These are phyloP conservation scores for Microtus ochrogaster DNA, from an alignment of 2,113 vertebrate genomes.

Conservation along the genomic window DNA sequence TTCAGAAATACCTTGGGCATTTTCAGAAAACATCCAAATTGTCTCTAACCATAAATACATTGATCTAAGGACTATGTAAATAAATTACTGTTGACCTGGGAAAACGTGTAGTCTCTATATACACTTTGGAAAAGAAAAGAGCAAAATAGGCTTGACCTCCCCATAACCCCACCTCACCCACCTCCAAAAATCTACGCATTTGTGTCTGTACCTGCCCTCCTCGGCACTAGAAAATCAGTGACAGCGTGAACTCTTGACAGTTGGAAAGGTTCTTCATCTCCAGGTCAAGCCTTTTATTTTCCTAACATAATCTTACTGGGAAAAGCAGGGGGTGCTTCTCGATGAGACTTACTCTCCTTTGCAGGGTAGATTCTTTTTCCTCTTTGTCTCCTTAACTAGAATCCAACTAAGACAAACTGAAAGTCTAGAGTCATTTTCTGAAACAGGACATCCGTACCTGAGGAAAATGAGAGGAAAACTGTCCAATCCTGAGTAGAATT, in stretches of 20 bases:
- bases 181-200: not conserved
- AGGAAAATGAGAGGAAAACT: not conserved
- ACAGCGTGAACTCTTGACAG: constrained; percentile 40
- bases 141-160: not conserved
- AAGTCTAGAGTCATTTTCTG: constrained; percentile 52
- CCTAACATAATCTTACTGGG: constrained; percentile 34
- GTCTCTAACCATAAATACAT: not conserved
- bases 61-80: constrained; percentile 6
- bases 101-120: not conserved
- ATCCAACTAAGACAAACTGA: not conserved
- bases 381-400: constrained; percentile 15
- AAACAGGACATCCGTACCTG: constrained; percentile 11
- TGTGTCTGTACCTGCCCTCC: constrained; percentile 41
- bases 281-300: constrained; percentile 49
- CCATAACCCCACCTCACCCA: not conserved
- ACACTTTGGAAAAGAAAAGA: constrained; percentile 49
- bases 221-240: constrained; percentile 42
- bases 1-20: constrained; percentile 45
- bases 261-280: constrained; percentile 30
- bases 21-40: constrained; percentile 48
- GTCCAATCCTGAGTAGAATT: not conserved
- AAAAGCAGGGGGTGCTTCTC: constrained; percentile 47
- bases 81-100: constrained; percentile 23
- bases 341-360: constrained; percentile 55
- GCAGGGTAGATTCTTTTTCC: not conserved